Conservation (phyloP, 2,113 vertebrate genomes). For the Narcine bancroftii region DNA sequence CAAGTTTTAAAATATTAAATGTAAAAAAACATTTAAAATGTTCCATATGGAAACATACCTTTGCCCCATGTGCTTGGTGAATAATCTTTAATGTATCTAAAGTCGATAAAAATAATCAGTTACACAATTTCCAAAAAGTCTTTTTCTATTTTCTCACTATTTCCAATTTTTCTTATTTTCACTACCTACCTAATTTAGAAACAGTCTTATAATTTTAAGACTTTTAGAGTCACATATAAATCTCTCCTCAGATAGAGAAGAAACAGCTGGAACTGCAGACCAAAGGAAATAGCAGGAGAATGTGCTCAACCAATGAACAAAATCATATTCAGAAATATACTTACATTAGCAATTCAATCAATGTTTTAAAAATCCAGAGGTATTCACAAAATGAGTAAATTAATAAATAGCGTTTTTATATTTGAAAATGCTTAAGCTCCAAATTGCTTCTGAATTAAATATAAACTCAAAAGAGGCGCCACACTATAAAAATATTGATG, state of each 20-base stretch:
- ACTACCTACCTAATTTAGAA: background rate
- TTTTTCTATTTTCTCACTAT: background rate
- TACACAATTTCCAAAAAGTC: background rate
- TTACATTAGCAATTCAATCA: background rate
- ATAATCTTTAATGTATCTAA: slow-evolving; percentile 89
- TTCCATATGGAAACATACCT: slow-evolving; percentile 57
- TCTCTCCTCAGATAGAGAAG: background rate
- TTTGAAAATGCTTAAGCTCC: background rate
- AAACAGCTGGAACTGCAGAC: background rate
- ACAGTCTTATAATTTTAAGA: background rate
- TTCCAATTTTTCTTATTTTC: background rate
- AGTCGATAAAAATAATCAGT: slow-evolving; percentile 43
- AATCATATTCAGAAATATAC: background rate
- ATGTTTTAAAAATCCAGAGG: background rate
- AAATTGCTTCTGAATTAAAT: background rate
- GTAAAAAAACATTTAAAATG: background rate
- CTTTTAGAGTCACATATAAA: background rate
- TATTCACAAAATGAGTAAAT: background rate
- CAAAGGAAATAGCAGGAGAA: background rate
- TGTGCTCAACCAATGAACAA: background rate
- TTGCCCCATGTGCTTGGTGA: slow-evolving; percentile 84
- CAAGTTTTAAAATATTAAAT: background rate
- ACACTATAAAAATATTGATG: background rate
- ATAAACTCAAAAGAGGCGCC: background rate
- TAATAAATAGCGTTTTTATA: background rate